Percentiles rank a stretch among this genome's conserved stretches.
phyloP scores from a whole-genome alignment of 2,888 invertebrate species.

The Nudaria mundana region DNA sequence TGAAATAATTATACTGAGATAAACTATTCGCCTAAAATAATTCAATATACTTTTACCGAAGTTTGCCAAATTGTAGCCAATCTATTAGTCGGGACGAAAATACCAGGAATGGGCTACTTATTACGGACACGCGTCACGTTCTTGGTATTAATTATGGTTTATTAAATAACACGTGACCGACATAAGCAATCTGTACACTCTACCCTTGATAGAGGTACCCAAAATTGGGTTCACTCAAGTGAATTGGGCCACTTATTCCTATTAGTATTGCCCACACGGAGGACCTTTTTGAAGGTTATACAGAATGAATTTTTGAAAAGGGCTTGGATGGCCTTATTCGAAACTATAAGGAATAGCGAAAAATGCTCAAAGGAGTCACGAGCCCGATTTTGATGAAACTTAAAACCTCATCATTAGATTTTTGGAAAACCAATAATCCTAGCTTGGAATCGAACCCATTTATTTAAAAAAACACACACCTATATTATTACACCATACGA shows the following conservation, averaged over 20 bases:
- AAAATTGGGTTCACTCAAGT: slow-evolving; percentile 56
- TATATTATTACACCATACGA: too few relatives aligned
- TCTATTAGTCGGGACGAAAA: slow-evolving; percentile 40
- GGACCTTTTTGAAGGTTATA: slow-evolving; percentile 26
- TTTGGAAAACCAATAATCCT: too few relatives aligned
- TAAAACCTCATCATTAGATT: too few relatives aligned
- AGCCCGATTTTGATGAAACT: too few relatives aligned
- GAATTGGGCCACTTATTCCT: slow-evolving; percentile 50
- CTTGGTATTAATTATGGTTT: slow-evolving; percentile 73
- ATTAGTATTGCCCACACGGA: slow-evolving; percentile 33
- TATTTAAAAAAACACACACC: too few relatives aligned
- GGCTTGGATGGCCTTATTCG: too few relatives aligned
- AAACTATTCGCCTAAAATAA: slow-evolving; percentile 30
- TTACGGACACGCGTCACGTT: slow-evolving; percentile 56
- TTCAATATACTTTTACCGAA: slow-evolving; percentile 29
- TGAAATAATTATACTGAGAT: slow-evolving; percentile 41
- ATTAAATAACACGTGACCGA: slow-evolving; percentile 75
- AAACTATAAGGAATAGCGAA: too few relatives aligned
- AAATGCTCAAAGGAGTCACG: too few relatives aligned
- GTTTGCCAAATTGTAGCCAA: slow-evolving; percentile 39
- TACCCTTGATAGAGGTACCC: slow-evolving; percentile 45
- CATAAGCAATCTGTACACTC: slow-evolving; percentile 50
- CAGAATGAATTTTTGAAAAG: too few relatives aligned
- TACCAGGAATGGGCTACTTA: slow-evolving; percentile 54
- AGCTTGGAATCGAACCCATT: too few relatives aligned